Percentiles rank a stretch among this genome's conserved stretches.
Evolutionary conservation across 2,797 vertebrate species (phyloP).

Genomic region (Triplophysa yarkandensis): DNA sequence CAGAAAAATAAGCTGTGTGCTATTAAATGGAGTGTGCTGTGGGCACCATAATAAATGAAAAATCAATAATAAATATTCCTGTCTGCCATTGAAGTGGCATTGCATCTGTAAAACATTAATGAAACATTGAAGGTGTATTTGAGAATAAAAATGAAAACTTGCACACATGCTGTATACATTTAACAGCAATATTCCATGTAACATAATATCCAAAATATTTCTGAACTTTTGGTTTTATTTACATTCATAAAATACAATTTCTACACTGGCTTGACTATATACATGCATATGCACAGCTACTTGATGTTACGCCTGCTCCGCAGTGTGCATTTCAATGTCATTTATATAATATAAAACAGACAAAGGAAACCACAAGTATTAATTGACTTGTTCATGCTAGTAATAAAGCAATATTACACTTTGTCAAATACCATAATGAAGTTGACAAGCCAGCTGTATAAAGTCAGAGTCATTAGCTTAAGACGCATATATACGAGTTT

Average conservation of each 20-base stretch:
- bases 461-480: neutral
- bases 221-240: neutral
- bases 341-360: neutral
- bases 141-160: neutral
- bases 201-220: neutral
- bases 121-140: neutral
- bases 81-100: neutral
- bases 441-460: neutral
- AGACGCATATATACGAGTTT: neutral
- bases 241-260: neutral
- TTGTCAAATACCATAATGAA: too few species aligned
- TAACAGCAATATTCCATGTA: neutral
- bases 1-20: constrained; percentile 17
- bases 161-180: neutral
- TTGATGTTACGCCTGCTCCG: too few species aligned
- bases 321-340: neutral
- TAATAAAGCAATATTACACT: neutral
- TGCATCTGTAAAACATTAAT: constrained; percentile 12
- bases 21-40: constrained; percentile 22
- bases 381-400: neutral
- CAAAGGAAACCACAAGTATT: neutral
- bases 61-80: constrained; percentile 36
- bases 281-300: too few species aligned
- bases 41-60: constrained; percentile 3
- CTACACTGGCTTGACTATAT: neutral